Conservation (phyloP, 2,888 invertebrate species). For the Drosophila sordidula region DNA sequence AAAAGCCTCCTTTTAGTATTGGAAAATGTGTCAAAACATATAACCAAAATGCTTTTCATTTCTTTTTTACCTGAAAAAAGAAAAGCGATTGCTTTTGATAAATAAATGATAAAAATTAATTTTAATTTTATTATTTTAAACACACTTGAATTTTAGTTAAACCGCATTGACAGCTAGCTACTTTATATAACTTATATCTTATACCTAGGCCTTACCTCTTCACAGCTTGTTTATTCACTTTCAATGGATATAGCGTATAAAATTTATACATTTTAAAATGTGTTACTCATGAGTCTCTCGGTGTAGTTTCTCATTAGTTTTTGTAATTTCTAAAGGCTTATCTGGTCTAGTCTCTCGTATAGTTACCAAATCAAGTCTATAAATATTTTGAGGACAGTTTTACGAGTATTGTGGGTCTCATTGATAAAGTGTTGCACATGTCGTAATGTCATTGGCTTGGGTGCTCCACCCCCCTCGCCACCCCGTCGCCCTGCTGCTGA, state of each 20-base stretch:
- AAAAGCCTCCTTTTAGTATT: no score
- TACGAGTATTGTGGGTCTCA: slow-evolving; percentile 39
- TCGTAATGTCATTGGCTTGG: slow-evolving; percentile 44
- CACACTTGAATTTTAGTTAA: no score
- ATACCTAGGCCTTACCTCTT: no score
- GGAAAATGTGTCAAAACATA: neutral
- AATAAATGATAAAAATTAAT: no score
- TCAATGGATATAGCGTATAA: no score
- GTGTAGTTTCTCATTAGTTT: slow-evolving; percentile 22
- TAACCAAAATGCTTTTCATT: no score
- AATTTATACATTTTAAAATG: neutral
- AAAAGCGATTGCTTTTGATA: no score
- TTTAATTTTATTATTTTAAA: no score
- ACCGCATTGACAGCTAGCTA: no score
- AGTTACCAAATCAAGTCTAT: slow-evolving; percentile 29
- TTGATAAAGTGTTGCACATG: slow-evolving; percentile 45
- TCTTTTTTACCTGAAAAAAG: no score
- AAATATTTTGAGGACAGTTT: slow-evolving; percentile 56
- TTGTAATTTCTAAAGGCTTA: slow-evolving; percentile 9
- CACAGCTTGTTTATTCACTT: no score
- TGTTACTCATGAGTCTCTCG: neutral
- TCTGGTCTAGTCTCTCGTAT: neutral
- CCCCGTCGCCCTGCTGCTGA: slow-evolving; percentile 8
- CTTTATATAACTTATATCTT: no score
- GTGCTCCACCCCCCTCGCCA: neutral